Evolutionary conservation across 2,113 vertebrate genomes (phyloP), one percentile per base, ranked within the genome.

Genomic region (Scomber colias): DNA sequence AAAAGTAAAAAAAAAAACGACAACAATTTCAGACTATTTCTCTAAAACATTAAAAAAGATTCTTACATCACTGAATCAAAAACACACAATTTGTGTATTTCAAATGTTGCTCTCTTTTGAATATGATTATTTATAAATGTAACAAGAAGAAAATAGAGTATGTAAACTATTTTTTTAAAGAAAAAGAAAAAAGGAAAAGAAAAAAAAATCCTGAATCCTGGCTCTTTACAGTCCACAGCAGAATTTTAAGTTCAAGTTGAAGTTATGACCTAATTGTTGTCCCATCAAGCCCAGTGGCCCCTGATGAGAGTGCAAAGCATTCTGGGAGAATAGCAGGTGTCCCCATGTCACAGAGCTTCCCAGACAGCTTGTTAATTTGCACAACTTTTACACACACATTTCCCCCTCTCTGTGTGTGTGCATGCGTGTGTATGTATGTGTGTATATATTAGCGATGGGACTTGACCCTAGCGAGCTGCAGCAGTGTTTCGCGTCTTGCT

Each of bases 401-500:
- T 77, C 87, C 86, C 62, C 75, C 53, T 76, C 61, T 64, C 65
- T 81, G 79, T 75, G 81, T 74, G 85, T 69, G 89, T 89, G 89
- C 66, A 71, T 86, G 86, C 57, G 46, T 88, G 81, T 86, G 68
- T 89, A 77, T 88, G 90, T 83, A 81, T 88, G 89, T 92, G 96
- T 93, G 95, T 96, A 92, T 96, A 94, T 95, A 94, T 96, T 95
- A 95, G 95, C 79, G 92, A 90, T 93, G 95, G 95, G 95, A 95
- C 95, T 94, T 97, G 96, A 97, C 97, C 96, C 95, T 92, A 83
- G 94, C 86, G 92, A 94, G 94, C 94, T 89, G 94, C 86, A 82
- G 92, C 93, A 94, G 84, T 95, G 94, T 95, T 95, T 94, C 85
- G 90, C 93, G 85, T 95, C 95, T 95, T 94, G 93, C 95, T 91